These are phyloP conservation scores for Melanotaenia pygmaea DNA, from an alignment of 2,797 vertebrate genomes.

Conservation along the genomic window DNA sequence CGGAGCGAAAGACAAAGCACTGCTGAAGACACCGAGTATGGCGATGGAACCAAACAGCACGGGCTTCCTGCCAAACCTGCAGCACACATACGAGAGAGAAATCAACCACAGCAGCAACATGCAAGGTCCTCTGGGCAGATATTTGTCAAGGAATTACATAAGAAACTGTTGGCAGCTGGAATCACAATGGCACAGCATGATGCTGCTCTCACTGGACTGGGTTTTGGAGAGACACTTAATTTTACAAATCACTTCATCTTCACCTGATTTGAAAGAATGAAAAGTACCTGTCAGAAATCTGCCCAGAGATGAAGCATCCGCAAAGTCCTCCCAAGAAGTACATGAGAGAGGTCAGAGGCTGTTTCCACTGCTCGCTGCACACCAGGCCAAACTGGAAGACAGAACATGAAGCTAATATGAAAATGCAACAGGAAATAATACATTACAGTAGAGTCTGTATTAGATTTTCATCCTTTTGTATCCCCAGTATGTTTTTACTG, in stretches of 20 bases:
- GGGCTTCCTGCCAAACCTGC: slow-evolving; percentile 70
- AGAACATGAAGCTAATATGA: not conserved
- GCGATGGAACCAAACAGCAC: slow-evolving; percentile 43
- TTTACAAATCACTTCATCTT: no score
- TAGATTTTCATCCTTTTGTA: not conserved
- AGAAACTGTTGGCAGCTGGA: no score
- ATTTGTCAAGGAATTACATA: no score
- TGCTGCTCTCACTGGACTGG: no score
- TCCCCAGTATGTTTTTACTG: not conserved
- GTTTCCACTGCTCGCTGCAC: slow-evolving; percentile 66
- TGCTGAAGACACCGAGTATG: slow-evolving; percentile 44
- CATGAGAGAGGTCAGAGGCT: slow-evolving; percentile 51
- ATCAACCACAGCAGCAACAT: not conserved
- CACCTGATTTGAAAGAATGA: not conserved
- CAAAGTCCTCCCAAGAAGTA: slow-evolving; percentile 65
- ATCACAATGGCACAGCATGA: no score
- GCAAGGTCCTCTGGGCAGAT: not conserved
- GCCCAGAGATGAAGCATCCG: slow-evolving; percentile 63
- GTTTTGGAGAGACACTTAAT: no score
- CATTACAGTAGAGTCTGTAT: not conserved
- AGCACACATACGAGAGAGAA: slow-evolving; percentile 5
- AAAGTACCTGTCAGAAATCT: slow-evolving; percentile 64
- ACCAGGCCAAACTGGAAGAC: slow-evolving; percentile 67
- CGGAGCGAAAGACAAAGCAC: slow-evolving; percentile 31
- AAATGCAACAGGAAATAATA: no score